phyloP scores from a whole-genome alignment of 2,888 invertebrate species.

The Scaptomyza polygonia region DNA sequence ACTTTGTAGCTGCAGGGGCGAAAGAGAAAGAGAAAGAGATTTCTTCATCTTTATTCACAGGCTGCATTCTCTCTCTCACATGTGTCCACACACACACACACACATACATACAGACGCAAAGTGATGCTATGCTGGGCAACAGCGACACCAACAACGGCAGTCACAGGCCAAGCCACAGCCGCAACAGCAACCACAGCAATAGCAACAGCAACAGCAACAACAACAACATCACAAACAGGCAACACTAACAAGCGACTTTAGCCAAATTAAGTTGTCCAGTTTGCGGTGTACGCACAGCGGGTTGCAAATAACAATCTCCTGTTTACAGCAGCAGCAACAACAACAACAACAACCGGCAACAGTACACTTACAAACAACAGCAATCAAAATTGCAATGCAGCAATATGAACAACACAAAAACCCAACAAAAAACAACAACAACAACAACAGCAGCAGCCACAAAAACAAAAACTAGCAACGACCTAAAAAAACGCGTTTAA shows the following conservation, averaged over 20 bases:
- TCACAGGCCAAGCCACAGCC: constrained; percentile 5
- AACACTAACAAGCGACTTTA: constrained; percentile 78
- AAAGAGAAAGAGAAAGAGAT: constrained; percentile 35
- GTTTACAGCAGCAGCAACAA: constrained; percentile 68
- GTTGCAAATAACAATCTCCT: constrained; percentile 78
- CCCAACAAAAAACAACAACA: constrained; percentile 42
- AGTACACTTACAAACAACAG: constrained; percentile 58
- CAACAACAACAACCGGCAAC: constrained; percentile 37
- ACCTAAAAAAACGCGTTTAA: constrained; percentile 77
- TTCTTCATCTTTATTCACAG: constrained; percentile 53
- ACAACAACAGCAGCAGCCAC: constrained; percentile 15
- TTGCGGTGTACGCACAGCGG: constrained; percentile 80
- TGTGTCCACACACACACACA: constrained; percentile 19
- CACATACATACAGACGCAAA: constrained; percentile 21
- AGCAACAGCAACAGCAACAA: constrained; percentile 20
- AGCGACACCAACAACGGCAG: constrained; percentile 13
- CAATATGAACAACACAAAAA: constrained; percentile 41
- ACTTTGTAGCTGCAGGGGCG: constrained; percentile 33
- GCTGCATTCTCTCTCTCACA: constrained; percentile 44
- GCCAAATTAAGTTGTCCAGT: constrained; percentile 80
- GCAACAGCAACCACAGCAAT: constrained; percentile 1
- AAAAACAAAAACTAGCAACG: constrained; percentile 46
- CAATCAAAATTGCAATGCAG: constrained; percentile 65
- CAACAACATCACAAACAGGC: constrained; percentile 30
- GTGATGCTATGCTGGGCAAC: constrained; percentile 28